phyloP scores from a whole-genome alignment of 2,113 vertebrate species.

The Marcusenius ussheri region DNA sequence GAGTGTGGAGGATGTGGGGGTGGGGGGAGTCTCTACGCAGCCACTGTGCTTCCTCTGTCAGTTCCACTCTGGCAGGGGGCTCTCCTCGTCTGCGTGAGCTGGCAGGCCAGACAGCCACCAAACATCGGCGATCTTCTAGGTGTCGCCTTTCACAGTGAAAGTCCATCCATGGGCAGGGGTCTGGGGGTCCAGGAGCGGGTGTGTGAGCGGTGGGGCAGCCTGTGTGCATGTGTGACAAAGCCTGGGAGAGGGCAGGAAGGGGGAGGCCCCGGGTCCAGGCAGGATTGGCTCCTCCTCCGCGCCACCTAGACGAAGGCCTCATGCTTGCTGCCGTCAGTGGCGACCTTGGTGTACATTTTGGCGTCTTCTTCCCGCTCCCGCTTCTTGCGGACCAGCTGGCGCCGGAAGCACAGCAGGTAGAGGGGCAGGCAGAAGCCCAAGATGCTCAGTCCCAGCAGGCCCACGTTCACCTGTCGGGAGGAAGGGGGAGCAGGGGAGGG shows the following conservation, averaged over 20 bases:
- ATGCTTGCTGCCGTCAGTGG: constrained; percentile 58
- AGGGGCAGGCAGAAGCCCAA: constrained; percentile 91
- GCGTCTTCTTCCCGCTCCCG: constrained; percentile 72
- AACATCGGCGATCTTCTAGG: background rate
- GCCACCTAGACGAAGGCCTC: constrained; percentile 76
- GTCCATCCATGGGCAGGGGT: background rate
- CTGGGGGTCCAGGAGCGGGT: background rate
- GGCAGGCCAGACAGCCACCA: background rate
- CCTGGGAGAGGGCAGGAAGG: constrained; percentile 7
- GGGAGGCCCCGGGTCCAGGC: constrained; percentile 23
- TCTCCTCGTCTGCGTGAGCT: background rate
- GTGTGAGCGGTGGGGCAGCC: background rate
- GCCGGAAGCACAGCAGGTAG: constrained; percentile 83
- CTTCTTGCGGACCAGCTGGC: constrained; percentile 66
- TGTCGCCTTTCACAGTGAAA: constrained; percentile 34
- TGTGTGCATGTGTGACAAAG: constrained; percentile 16
- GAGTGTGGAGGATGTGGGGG: background rate
- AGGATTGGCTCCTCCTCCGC: constrained; percentile 33
- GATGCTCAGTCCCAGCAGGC: constrained; percentile 75
- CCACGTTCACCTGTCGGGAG: constrained; percentile 81
- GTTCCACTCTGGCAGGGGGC: background rate
- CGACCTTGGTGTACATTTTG: constrained; percentile 83
- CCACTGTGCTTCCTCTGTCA: background rate
- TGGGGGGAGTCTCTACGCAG: background rate
- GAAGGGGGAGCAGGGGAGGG: background rate